phyloP scores from a whole-genome alignment of 2,113 vertebrate species.

The Heteronetta atricapilla region DNA sequence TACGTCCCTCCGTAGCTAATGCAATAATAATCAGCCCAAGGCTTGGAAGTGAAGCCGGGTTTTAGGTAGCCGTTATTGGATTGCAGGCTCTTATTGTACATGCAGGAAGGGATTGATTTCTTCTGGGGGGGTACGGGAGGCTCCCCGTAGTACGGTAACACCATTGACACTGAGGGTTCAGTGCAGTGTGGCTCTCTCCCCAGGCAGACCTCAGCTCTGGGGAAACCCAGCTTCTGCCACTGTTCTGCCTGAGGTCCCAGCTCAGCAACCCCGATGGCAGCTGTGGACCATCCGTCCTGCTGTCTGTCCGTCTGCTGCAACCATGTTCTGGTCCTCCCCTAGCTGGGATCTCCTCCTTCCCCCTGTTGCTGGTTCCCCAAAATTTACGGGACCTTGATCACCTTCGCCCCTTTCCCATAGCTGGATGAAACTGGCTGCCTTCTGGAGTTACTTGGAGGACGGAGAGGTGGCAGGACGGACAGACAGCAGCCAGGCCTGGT shows the following conservation, averaged over 20 bases:
- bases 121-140: neutral
- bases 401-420: neutral
- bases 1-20: neutral
- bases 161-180: neutral
- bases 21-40: slow-evolving; percentile 54
- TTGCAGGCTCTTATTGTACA: slow-evolving; percentile 13
- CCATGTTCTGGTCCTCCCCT: neutral
- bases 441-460: neutral
- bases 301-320: neutral
- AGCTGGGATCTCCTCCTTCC: neutral
- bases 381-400: neutral
- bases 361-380: rapidly evolving
- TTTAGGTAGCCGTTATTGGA: slow-evolving; percentile 36
- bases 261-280: neutral
- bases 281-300: neutral
- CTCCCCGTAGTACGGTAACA: neutral
- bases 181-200: neutral
- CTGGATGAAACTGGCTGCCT: neutral
- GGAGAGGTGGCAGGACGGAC: neutral
- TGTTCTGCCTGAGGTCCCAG: neutral
- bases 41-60: neutral
- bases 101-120: neutral
- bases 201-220: neutral
- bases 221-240: neutral
- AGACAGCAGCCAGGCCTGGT: neutral